These are phyloP conservation scores for Melanostoma mellinum DNA, from an alignment of 2,888 invertebrate species.

Conservation along the genomic window DNA sequence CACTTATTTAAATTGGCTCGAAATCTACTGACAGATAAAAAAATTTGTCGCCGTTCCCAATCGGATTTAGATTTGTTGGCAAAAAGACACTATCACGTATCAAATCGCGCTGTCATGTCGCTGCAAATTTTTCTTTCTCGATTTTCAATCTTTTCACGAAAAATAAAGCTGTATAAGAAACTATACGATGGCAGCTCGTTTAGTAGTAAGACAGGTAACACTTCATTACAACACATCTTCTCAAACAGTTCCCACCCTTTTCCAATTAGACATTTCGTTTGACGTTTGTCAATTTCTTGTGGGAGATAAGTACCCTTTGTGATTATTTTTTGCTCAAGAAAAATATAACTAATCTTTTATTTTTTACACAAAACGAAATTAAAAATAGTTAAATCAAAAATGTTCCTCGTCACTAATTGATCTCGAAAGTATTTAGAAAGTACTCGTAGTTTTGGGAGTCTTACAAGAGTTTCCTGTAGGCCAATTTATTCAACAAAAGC, in stretches of 20 bases:
- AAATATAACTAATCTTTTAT: conserved; percentile 38
- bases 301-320: conserved; percentile 58
- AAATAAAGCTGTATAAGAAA: too few species aligned
- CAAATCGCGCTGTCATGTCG: too few species aligned
- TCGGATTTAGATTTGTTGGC: too few species aligned
- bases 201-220: not conserved
- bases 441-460: not conserved
- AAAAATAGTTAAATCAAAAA: conserved; percentile 39
- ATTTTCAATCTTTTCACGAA: too few species aligned
- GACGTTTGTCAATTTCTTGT: conserved; percentile 82
- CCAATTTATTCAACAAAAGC: conserved; percentile 1
- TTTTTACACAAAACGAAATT: conserved; percentile 45
- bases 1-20: too few species aligned
- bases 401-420: conserved; percentile 64
- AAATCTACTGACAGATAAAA: too few species aligned
- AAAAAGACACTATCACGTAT: too few species aligned
- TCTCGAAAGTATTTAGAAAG: conserved; percentile 41
- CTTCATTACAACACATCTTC: not conserved
- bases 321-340: conserved; percentile 68
- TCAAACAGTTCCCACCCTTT: conserved; percentile 81
- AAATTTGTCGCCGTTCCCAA: too few species aligned
- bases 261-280: conserved; percentile 84
- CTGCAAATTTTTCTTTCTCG: too few species aligned
- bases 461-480: conserved; percentile 25
- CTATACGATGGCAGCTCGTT: not conserved